These are phyloP conservation scores for Pterostichus madidus DNA, from an alignment of 2,888 invertebrate species.

Conservation along the genomic window DNA sequence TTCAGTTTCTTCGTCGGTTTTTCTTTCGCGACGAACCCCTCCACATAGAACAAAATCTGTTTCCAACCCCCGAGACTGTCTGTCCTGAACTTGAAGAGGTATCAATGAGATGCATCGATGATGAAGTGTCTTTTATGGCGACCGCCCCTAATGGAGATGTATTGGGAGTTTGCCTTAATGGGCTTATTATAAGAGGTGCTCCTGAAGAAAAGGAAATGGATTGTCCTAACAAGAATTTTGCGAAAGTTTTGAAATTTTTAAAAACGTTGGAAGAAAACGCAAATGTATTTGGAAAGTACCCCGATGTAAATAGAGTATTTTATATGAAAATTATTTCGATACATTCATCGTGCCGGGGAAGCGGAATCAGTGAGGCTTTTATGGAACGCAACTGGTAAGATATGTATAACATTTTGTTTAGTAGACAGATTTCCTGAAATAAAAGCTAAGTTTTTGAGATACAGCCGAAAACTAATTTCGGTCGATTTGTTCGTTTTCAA, in stretches of 20 bases:
- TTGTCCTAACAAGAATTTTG: conserved; percentile 82
- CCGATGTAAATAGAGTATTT: conserved; percentile 79
- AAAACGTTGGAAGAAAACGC: conserved; percentile 79
- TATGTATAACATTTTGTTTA: neutral
- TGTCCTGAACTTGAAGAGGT: conserved; percentile 84
- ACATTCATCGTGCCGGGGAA: conserved; percentile 82
- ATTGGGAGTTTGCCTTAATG: conserved; percentile 75
- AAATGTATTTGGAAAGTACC: conserved; percentile 80
- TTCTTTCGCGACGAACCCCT: conserved; percentile 88
- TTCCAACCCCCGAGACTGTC: conserved; percentile 81
- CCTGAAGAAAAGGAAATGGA: conserved; percentile 77
- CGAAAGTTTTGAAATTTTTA: conserved; percentile 82
- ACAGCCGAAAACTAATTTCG: no score
- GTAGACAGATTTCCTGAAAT: no score
- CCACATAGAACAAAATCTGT: conserved; percentile 81
- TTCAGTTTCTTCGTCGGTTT: conserved; percentile 80
- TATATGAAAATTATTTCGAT: conserved; percentile 85
- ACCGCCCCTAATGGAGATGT: conserved; percentile 80
- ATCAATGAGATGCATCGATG: conserved; percentile 79
- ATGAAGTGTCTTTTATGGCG: conserved; percentile 83
- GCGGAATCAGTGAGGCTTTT: conserved; percentile 76
- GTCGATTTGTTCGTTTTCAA: no score
- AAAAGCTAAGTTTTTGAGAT: no score
- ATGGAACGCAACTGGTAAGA: conserved; percentile 82
- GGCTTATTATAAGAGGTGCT: conserved; percentile 74